Base-by-base conservation (phyloP, 2,797 vertebrate species). In the Tinamus major region DNA sequence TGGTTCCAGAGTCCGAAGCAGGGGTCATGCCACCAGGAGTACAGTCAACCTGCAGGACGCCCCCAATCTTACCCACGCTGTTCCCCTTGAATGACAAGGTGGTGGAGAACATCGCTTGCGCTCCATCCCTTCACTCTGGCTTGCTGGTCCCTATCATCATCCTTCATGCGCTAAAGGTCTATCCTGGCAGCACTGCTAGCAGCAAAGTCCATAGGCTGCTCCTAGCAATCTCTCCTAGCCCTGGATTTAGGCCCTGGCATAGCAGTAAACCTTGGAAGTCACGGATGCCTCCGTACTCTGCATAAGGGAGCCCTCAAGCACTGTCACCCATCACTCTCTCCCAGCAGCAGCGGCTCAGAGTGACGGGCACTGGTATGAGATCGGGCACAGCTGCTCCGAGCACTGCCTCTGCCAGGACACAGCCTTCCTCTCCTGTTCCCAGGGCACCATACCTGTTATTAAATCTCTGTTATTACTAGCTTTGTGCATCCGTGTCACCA, bases 101-200 rank as follows among this genome's bases (percentile, higher is more conserved):
- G 44, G n/a, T 48, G 49, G 35, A 48, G 41, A 87, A 51, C 10
- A 35, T 26, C 41, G 29, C 59, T 35, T 42, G 20, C 39, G 41
- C 16, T 87, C 71, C 64, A 39, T n/a, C 26, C 39, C 61, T 85
- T 91, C 42, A 42, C n/a, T 51, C 2, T 6, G 20, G n/a, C 58
- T 27, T 71, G 41, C 46, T 1, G 0, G 89, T 13, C 9, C 21
- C 29, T 1, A 0, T 0, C 59, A 20, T 19, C 48, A 83, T 29
- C 23, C 53, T 87, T 61, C 49, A 81, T 41, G 24, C 80, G 37
- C 16, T 64, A 11, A 81, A 88, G 37, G 59, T 37, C 35, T 37
- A 35, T 23, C 33, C 35, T 62, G 59, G 59, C 59, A 61, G 17
- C 62, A 61, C 46, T 56, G 53, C 39, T 77, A 59, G 10, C 3